Percentiles rank a stretch among this genome's conserved stretches.
Conservation (phyloP, 2,113 vertebrate genomes). For the Varanus komodoensis region DNA sequence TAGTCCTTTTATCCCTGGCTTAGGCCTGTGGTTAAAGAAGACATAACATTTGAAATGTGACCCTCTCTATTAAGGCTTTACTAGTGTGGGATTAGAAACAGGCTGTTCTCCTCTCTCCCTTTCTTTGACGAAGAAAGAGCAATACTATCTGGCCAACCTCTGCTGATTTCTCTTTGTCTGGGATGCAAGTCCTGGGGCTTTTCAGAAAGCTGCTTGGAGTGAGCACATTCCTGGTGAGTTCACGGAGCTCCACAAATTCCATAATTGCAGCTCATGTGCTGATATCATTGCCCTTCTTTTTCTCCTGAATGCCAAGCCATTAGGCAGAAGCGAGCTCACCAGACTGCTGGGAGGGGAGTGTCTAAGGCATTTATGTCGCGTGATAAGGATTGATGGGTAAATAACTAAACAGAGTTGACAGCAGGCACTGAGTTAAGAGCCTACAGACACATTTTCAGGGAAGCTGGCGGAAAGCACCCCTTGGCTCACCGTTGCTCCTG, state of each 20-base stretch:
- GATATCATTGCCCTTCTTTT: not conserved
- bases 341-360: not conserved
- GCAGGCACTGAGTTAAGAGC: not conserved
- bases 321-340: not conserved
- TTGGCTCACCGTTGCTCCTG: not conserved
- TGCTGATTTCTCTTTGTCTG: not conserved
- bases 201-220: not conserved
- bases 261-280: not conserved
- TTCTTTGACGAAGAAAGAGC: not conserved
- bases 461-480: not conserved
- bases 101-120: constrained; percentile 39
- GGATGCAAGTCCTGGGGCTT: not conserved
- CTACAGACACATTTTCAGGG: not conserved
- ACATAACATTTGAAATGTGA: not conserved
- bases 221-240: not conserved
- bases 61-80: not conserved
- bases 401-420: not conserved
- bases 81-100: constrained; percentile 7
- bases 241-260: constrained; percentile 4
- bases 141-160: too few species aligned
- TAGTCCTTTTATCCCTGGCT: not conserved
- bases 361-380: not conserved
- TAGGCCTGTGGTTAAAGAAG: not conserved
- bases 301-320: not conserved
- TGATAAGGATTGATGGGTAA: constrained; percentile 1